A percentile compares a stretch with the other conserved stretches of the same genome.
phyloP scores from a whole-genome alignment of 2,888 invertebrate species.

The Mesorhabditis belari region DNA sequence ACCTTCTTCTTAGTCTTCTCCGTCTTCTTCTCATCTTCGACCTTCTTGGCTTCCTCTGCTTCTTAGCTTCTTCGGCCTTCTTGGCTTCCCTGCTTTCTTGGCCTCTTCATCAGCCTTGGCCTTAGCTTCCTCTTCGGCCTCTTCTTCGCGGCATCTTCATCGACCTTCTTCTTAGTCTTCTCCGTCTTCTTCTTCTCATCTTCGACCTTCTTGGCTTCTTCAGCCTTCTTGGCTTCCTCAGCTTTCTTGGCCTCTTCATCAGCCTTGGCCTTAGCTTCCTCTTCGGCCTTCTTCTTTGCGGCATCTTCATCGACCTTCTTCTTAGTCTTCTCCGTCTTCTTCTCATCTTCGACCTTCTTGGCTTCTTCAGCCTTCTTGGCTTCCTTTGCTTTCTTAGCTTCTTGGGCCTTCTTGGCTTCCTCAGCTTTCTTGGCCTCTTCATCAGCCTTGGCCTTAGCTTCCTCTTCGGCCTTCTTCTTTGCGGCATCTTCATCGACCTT shows the following conservation, averaged over 20 bases:
- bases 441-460: no score
- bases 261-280: not conserved
- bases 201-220: slow-evolving; percentile 1
- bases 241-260: not conserved
- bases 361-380: not conserved
- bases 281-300: no score
- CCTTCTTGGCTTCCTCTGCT: not conserved
- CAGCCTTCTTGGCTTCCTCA: not conserved
- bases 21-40: not conserved
- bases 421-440: not conserved
- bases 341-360: not conserved
- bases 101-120: slow-evolving; percentile 1
- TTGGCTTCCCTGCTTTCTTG: no score
- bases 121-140: slow-evolving; percentile 4
- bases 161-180: not conserved
- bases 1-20: not conserved
- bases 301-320: not conserved
- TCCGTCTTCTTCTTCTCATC: no score
- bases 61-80: not conserved
- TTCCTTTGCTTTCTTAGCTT: not conserved
- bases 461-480: slow-evolving; percentile 6
- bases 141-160: not conserved
- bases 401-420: not conserved
- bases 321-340: not conserved
- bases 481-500: not conserved